Percentiles rank a stretch among this genome's conserved stretches.
These are phyloP conservation scores for Muraenolepis orangiensis DNA, from an alignment of 2,797 vertebrate species.

Conservation along the genomic window DNA sequence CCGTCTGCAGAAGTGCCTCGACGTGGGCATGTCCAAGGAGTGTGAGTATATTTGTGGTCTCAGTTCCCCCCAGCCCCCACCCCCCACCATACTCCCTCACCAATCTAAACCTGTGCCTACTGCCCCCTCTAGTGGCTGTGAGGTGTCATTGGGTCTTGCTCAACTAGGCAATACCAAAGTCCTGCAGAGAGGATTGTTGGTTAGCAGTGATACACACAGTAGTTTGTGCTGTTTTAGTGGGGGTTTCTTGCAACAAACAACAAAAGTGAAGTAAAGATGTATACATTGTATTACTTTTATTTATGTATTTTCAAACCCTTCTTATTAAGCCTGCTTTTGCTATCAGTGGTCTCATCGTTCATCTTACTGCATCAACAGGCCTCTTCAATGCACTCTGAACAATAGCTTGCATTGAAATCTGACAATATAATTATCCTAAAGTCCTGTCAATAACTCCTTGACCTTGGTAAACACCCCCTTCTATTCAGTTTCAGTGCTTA, in stretches of 20 bases:
- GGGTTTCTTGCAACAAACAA: not conserved
- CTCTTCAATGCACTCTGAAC: not conserved
- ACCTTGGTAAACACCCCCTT: too few species aligned
- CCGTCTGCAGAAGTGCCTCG: conserved; percentile 95
- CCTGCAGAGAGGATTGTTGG: not conserved
- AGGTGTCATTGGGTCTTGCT: not conserved
- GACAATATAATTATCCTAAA: too few species aligned
- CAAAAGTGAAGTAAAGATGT: not conserved
- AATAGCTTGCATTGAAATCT: too few species aligned
- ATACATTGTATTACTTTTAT: not conserved
- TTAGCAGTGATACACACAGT: not conserved
- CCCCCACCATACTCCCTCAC: not conserved
- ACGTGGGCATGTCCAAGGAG: conserved; percentile 98
- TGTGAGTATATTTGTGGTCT: conserved; percentile 74
- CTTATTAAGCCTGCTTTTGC: not conserved
- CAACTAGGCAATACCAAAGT: not conserved
- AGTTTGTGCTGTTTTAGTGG: not conserved
- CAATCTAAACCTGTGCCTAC: not conserved
- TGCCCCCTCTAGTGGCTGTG: not conserved
- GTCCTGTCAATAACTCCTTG: not conserved
- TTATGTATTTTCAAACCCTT: not conserved
- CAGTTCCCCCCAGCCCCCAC: too few species aligned
- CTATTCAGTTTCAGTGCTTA: too few species aligned
- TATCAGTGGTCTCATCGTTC: not conserved
- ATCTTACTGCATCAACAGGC: not conserved